These are phyloP conservation scores for Diadegma fenestrale DNA, from an alignment of 2,888 invertebrate species.

Conservation along the genomic window DNA sequence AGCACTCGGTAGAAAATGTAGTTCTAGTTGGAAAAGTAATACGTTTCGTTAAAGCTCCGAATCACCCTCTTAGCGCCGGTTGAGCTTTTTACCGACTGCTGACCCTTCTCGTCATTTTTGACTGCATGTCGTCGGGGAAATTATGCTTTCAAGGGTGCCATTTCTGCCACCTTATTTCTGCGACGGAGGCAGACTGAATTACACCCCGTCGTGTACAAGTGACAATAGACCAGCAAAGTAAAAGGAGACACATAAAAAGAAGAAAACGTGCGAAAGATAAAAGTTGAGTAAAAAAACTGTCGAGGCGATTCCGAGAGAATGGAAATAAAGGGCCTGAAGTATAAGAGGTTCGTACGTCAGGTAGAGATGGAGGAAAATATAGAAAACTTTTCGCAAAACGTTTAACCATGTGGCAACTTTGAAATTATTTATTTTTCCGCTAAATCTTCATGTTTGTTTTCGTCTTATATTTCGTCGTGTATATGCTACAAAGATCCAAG, in stretches of 20 bases:
- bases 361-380: background rate
- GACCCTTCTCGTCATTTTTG: constrained; percentile 14
- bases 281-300: constrained; percentile 23
- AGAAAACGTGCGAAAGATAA: constrained; percentile 29
- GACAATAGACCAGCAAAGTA: constrained; percentile 50
- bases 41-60: constrained; percentile 12
- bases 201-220: background rate
- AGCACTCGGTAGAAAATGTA: background rate
- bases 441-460: background rate
- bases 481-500: background rate
- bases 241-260: constrained; percentile 40
- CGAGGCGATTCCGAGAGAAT: constrained; percentile 30
- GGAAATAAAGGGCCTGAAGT: constrained; percentile 7
- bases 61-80: background rate
- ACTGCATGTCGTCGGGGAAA: constrained; percentile 46
- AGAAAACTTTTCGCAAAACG: background rate
- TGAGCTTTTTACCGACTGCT: background rate
- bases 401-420: constrained; percentile 4
- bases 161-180: constrained; percentile 55
- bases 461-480: constrained; percentile 13
- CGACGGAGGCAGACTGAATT: constrained; percentile 16
- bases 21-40: constrained; percentile 27
- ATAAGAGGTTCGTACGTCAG: background rate
- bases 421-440: constrained; percentile 3
- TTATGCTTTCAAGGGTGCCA: constrained; percentile 65